Evolutionary conservation across 2,888 invertebrate species (phyloP), one percentile per base, ranked within the genome.

Genomic region (Pandemis heparana): DNA sequence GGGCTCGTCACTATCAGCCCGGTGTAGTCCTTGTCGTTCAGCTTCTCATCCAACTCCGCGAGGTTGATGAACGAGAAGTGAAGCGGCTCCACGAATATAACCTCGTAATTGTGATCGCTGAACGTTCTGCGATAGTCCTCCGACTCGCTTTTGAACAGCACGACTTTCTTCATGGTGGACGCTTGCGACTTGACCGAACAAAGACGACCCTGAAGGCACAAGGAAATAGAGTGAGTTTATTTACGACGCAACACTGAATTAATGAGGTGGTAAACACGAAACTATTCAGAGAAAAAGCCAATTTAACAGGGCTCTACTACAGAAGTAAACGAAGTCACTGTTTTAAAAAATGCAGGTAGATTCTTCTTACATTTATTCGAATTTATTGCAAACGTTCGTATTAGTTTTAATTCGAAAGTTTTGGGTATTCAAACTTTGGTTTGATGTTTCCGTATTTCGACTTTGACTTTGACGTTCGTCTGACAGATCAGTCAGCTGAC

Each of bases 1-100:
- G 92, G 88, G 74, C 92, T 92, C 7, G 93, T 93, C 62, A 94
- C 79, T 68, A 93, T 82, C 1, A 93, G 83, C 1, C 91, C 92
- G 3, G 83, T 81, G 75, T 90, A 92, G 32, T 84, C 82, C 3
- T 43, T 18, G 6, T 74, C 75, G 14, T 78, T 81, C 68, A 93
- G 84, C 51, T 85, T 85, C 48, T 82, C 83, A 0, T 80, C 78
- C 2, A 94, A 82, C 68, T 82, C 80, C 23, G 80, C 81, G 38
- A 81, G 77, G 75, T 87, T 88, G 10, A 84, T 76, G 61, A 78
- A 85, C 56, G 85, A 84, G 70, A 93, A 94, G 77, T 90, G 90
- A 39, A 94, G 81, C 0, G 94, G 94, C 77, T 94, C 92, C 61
- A 94, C 88, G 74, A 94, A 94, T 67, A 90, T 81, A 0, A 87